phyloP scores from a whole-genome alignment of 2,113 vertebrate genomes.

The Takifugu bimaculatus region DNA sequence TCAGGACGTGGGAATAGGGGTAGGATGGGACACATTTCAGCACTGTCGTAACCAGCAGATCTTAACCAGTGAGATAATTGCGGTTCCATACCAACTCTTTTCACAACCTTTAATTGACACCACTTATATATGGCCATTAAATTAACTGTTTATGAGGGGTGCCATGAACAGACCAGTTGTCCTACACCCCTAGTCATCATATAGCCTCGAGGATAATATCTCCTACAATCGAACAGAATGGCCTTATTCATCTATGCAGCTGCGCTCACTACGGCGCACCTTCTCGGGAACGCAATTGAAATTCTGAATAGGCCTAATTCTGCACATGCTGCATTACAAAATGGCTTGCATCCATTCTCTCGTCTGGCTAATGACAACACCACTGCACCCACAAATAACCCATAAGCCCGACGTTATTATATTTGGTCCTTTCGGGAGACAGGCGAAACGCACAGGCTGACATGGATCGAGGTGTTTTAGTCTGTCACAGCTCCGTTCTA shows the following conservation, averaged over 20 bases:
- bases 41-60: constrained; percentile 32
- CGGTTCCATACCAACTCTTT: constrained; percentile 9
- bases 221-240: constrained; percentile 68
- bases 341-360: constrained; percentile 75
- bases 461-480: background rate
- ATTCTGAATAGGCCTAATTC: constrained; percentile 77
- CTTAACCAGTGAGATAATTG: constrained; percentile 10
- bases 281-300: constrained; percentile 73
- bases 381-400: constrained; percentile 52
- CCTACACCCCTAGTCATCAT: constrained; percentile 42
- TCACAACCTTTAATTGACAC: constrained; percentile 8
- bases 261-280: constrained; percentile 73
- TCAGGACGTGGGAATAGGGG: constrained; percentile 73
- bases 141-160: background rate
- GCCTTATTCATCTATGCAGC: constrained; percentile 75
- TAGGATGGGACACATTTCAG: constrained; percentile 55
- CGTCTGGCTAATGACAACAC: constrained; percentile 59
- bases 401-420: constrained; percentile 4
- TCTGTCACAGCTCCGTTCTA: constrained; percentile 21
- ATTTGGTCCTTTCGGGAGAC: background rate
- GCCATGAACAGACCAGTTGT: constrained; percentile 8
- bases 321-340: constrained; percentile 78
- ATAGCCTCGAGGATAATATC: constrained; percentile 59
- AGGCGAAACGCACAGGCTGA: background rate
- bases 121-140: constrained; percentile 8